phyloP scores from a whole-genome alignment of 2,113 vertebrate genomes.

The Aptenodytes forsteri region DNA sequence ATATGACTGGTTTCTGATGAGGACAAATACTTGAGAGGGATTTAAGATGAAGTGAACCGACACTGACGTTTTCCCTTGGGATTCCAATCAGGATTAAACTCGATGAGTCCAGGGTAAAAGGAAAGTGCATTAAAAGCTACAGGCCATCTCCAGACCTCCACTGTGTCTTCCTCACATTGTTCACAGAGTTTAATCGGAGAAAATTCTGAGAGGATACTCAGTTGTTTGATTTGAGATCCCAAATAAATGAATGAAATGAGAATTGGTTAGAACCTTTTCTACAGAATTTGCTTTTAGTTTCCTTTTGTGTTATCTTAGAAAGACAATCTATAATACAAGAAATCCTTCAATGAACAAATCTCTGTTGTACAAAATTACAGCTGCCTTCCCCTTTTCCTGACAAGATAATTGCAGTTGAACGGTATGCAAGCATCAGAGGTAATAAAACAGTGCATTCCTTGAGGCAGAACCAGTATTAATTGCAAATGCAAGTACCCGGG shows the following conservation, averaged over 20 bases:
- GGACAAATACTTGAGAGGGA: background rate
- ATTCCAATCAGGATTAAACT: slow-evolving; percentile 31
- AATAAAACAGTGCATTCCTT: background rate
- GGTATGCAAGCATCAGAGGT: background rate
- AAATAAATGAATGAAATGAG: background rate
- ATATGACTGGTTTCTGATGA: background rate
- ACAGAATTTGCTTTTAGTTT: background rate
- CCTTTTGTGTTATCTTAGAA: background rate
- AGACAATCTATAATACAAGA: background rate
- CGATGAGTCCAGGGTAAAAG: background rate
- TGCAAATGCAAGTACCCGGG: background rate
- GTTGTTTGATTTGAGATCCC: background rate
- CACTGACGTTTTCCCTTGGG: background rate
- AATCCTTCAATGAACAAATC: background rate
- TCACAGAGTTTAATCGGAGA: background rate
- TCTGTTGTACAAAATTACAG: background rate
- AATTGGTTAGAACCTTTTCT: background rate
- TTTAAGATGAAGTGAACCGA: slow-evolving; percentile 13
- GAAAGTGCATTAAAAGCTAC: background rate
- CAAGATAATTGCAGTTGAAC: background rate
- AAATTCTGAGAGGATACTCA: background rate
- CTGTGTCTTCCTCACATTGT: background rate
- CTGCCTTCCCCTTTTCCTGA: background rate
- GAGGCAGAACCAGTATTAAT: background rate
- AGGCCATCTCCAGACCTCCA: background rate